A percentile compares a stretch with the other conserved stretches of the same genome.
Conservation (phyloP, 1,140 invertebrate genomes). For the Littorina saxatilis region DNA sequence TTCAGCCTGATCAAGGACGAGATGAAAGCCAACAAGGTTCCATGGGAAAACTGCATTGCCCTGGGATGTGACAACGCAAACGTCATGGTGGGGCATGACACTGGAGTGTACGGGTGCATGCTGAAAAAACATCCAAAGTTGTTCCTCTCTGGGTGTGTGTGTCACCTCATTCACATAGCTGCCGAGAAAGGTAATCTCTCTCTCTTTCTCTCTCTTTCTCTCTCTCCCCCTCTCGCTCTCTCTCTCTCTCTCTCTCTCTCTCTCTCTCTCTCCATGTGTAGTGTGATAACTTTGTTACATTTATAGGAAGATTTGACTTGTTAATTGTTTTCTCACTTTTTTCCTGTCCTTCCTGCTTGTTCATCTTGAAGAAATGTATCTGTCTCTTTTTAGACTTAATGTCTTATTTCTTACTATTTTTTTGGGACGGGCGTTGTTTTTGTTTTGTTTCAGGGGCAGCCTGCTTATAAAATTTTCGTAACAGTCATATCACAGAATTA, state of each 20-base stretch:
- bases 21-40: constrained; percentile 36
- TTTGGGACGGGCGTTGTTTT: too few relatives aligned
- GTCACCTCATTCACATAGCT: constrained; percentile 30
- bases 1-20: constrained; percentile 47
- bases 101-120: constrained; percentile 47
- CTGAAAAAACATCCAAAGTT: constrained; percentile 33
- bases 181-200: constrained; percentile 34
- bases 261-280: background rate
- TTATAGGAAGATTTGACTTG: too few relatives aligned
- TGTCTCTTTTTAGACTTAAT: too few relatives aligned
- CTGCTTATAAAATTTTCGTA: too few relatives aligned
- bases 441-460: too few relatives aligned
- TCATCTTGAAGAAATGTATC: too few relatives aligned
- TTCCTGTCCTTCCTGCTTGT: too few relatives aligned
- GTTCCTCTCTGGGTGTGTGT: constrained; percentile 42
- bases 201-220: background rate
- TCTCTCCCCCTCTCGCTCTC: background rate
- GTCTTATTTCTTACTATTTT: too few relatives aligned
- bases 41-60: constrained; percentile 54
- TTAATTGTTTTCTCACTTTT: too few relatives aligned
- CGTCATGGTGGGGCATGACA: constrained; percentile 52
- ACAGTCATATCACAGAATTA: too few relatives aligned
- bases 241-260: constrained; percentile 13
- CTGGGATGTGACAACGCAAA: constrained; percentile 58
- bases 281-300: too few relatives aligned